Evolutionary conservation across 2,797 vertebrate species (phyloP).

Genomic region (Falco cherrug): DNA sequence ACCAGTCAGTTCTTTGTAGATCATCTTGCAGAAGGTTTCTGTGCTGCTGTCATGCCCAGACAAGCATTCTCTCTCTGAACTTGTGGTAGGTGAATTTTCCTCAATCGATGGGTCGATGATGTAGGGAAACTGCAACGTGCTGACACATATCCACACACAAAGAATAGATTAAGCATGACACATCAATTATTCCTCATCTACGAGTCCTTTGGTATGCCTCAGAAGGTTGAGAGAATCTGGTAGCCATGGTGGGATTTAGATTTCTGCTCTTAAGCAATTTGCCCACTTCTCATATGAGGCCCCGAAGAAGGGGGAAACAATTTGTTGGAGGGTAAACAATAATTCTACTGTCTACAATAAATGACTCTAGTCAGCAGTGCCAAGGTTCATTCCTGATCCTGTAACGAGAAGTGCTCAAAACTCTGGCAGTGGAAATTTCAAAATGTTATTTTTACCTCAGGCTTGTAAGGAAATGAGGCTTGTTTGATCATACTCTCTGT

Average conservation of each 20-base stretch:
- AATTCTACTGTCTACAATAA: constrained; percentile 52
- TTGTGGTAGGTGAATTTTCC: neutral
- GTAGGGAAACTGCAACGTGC: neutral
- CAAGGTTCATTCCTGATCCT: constrained; percentile 36
- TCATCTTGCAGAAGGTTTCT: neutral
- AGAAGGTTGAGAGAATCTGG: neutral
- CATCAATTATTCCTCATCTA: neutral
- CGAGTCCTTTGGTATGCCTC: neutral
- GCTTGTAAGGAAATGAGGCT: constrained; percentile 58
- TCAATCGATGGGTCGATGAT: fast-evolving
- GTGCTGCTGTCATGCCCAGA: neutral
- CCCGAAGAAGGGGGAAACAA: constrained; percentile 29
- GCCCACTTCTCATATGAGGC: neutral
- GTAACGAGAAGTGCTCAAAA: constrained; percentile 25
- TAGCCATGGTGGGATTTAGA: neutral
- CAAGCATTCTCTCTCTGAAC: neutral
- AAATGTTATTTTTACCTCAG: constrained; percentile 65
- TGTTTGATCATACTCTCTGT: constrained; percentile 33
- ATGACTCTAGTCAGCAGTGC: constrained; percentile 15
- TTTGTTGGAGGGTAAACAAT: constrained; percentile 50
- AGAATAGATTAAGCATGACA: neutral
- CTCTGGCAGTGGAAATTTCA: constrained; percentile 25
- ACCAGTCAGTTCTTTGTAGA: neutral
- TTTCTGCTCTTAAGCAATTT: constrained; percentile 40
- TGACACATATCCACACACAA: neutral